Evolutionary conservation across 64 coral and sea anemone species (phyloP).

Genomic region (Porites lutea): DNA sequence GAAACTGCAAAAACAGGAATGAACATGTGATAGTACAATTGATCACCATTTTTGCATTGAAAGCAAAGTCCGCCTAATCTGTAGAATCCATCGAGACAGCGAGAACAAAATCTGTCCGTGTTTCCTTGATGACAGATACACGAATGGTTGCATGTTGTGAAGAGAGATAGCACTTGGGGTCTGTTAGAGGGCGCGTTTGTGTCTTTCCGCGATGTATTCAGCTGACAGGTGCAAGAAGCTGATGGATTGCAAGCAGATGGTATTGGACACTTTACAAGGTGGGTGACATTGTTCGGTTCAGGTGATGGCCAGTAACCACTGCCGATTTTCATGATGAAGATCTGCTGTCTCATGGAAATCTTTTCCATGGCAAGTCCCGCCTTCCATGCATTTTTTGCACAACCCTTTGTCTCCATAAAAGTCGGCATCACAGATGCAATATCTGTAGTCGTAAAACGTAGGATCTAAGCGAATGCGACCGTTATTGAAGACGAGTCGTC

Average conservation of each 20-base stretch:
- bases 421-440: conserved; percentile 35
- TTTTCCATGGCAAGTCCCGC: neutral
- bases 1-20: conserved; percentile 53
- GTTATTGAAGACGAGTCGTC: conserved; percentile 40
- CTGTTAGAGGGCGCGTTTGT: neutral
- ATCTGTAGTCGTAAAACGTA: conserved; percentile 50
- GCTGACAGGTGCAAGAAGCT: conserved; percentile 37
- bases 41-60: conserved; percentile 20
- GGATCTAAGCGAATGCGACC: conserved; percentile 49
- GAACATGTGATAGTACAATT: conserved; percentile 29
- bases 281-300: conserved; percentile 21
- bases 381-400: conserved; percentile 50
- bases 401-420: conserved; percentile 50
- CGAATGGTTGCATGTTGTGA: conserved; percentile 38
- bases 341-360: neutral
- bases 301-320: conserved; percentile 65
- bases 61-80: conserved; percentile 54
- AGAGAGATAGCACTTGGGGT: conserved; percentile 21
- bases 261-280: conserved; percentile 48
- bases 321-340: conserved; percentile 25
- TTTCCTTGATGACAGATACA: conserved; percentile 52
- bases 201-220: neutral
- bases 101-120: conserved; percentile 63
- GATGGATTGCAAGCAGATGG: conserved; percentile 36
- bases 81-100: conserved; percentile 55